Evolutionary conservation across 1,140 invertebrate species (phyloP).

Genomic region (Antheraea mylitta): DNA sequence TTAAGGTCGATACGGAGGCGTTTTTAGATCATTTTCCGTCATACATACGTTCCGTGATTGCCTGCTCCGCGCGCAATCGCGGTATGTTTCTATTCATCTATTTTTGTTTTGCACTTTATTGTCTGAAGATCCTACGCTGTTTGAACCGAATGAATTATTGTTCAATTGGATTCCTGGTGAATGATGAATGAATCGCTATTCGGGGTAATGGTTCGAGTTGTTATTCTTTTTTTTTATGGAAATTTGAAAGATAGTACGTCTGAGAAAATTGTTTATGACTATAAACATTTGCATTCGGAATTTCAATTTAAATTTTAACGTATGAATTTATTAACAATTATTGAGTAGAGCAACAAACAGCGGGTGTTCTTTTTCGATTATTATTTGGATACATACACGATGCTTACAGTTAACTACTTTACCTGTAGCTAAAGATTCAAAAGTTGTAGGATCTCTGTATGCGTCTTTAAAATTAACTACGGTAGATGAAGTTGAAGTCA

Average conservation of each 20-base stretch:
- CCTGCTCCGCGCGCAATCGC: neutral
- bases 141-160: slow-evolving; percentile 3
- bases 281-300: neutral
- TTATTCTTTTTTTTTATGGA: neutral
- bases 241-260: neutral
- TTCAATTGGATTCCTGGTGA: neutral
- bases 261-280: neutral
- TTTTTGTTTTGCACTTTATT: slow-evolving; percentile 2
- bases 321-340: no score
- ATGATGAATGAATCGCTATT: slow-evolving; percentile 3
- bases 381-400: no score
- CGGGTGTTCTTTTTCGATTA: no score
- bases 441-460: no score
- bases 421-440: no score
- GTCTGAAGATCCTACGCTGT: neutral
- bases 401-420: no score
- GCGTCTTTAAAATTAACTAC: no score
- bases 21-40: slow-evolving; percentile 9
- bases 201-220: neutral
- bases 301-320: no score
- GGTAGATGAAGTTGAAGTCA: no score
- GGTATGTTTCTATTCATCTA: slow-evolving; percentile 1
- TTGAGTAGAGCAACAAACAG: no score
- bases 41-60: slow-evolving; percentile 2
- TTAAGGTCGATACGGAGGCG: neutral